These are phyloP conservation scores for Chloropsis hardwickii DNA, from an alignment of 2,113 vertebrate species.

Conservation along the genomic window DNA sequence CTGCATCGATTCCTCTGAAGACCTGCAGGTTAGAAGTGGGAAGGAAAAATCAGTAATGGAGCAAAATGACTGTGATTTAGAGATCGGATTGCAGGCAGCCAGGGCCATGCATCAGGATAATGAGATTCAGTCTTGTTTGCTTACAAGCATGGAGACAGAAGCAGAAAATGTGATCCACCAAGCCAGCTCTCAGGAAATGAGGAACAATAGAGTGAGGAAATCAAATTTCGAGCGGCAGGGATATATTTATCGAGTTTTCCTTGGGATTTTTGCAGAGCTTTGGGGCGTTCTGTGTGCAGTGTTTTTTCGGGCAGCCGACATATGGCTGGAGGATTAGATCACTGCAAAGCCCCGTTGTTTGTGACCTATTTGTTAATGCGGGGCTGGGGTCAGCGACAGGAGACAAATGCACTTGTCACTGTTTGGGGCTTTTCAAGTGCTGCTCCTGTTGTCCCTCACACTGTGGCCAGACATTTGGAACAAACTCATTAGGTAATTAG, in stretches of 20 bases:
- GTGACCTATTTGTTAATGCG: slow-evolving; percentile 44
- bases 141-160: slow-evolving; percentile 51
- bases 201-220: slow-evolving; percentile 56
- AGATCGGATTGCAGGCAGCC: slow-evolving; percentile 23
- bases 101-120: slow-evolving; percentile 42
- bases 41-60: slow-evolving; percentile 37
- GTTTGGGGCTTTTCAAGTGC: not conserved
- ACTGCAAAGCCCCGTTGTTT: slow-evolving; percentile 22
- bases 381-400: slow-evolving; percentile 36
- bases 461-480: not conserved
- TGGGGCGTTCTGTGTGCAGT: not conserved
- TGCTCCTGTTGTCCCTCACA: not conserved
- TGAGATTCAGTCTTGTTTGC: slow-evolving; percentile 54
- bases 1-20: slow-evolving; percentile 37
- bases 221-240: slow-evolving; percentile 42
- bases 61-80: slow-evolving; percentile 42
- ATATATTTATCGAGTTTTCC: slow-evolving; percentile 42
- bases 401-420: not conserved
- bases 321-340: slow-evolving; percentile 62
- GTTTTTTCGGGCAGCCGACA: not conserved
- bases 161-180: slow-evolving; percentile 49
- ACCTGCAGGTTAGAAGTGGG: not conserved
- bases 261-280: not conserved
- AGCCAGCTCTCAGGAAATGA: slow-evolving; percentile 57
- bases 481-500: slow-evolving; percentile 60